Evolutionary conservation across 2,888 invertebrate species (phyloP), one percentile per base, ranked within the genome.

Genomic region (Pollenia amentaria): DNA sequence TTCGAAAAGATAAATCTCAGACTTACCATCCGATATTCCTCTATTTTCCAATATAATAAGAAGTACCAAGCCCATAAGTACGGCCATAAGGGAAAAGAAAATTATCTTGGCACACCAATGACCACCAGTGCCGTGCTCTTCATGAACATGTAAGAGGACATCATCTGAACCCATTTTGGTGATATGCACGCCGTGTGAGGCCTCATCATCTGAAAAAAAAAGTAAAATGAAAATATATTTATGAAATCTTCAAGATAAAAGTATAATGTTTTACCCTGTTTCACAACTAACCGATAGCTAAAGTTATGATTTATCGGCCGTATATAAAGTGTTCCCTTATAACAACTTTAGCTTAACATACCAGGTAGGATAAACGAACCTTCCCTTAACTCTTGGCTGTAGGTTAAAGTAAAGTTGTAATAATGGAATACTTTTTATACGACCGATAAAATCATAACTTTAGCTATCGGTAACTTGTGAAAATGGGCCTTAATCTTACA

Each of bases 51-150:
- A 93, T 89, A 97, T 96, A 85, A 97, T 97, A 73, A 97, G 93
- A 83, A 96, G 97, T 91, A 97, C 95, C 83, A 97, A 94, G 65
- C 96, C 95, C 84, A 96, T 93, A 46, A 97, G 94, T 78, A 96
- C 95, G 69, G 96, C 95, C 89, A 97, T 94, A 40, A 97, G 93
- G 1, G 95, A 94, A 91, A 97, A 97, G 93, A 97, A 97, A 90
- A 97, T 95, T 79, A 97, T 94, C 94, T 97, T 97, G 48, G 97
- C 97, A 93, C 97, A 97, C 95, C 97, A 96, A 91, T 97, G 97
- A 46, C 97, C 97, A 60, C 97, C 97, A 16, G 97, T 96, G 62
- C 95, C 95, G 89, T 95, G 95, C 57, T 97, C 97, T 89, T 96
- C 95, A 70, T 96, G 95, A 38, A 97, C 95, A 92, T 97, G 97